A percentile compares a stretch with the other conserved stretches of the same genome.
These are phyloP conservation scores for Pollenia griseotomentosa DNA, from an alignment of 2,888 invertebrate genomes.

Conservation along the genomic window DNA sequence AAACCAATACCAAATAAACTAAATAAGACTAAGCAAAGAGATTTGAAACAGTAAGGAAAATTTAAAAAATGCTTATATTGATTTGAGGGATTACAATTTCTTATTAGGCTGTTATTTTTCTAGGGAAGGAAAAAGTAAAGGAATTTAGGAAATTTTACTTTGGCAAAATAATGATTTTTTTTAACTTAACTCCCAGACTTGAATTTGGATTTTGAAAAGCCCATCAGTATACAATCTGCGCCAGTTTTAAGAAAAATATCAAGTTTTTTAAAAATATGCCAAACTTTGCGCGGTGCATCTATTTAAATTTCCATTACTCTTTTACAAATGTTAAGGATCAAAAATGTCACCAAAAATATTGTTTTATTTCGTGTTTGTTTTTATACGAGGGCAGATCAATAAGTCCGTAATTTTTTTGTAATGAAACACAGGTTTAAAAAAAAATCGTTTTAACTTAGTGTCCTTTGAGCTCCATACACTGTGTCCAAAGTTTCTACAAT, in stretches of 20 bases:
- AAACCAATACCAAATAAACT: slow-evolving; percentile 19
- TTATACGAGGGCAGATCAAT: neutral
- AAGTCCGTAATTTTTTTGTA: too few relatives aligned
- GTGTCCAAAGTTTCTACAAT: too few relatives aligned
- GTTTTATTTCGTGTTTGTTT: slow-evolving; percentile 55
- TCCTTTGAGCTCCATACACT: too few relatives aligned
- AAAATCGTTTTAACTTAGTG: too few relatives aligned
- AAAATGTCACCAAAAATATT: slow-evolving; percentile 64
- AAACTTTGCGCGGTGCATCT: neutral
- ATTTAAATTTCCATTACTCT: slow-evolving; percentile 19
- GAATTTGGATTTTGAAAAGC: too few relatives aligned
- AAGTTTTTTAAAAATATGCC: neutral
- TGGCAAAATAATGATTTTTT: too few relatives aligned
- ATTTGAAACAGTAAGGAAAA: neutral
- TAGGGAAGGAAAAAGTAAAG: too few relatives aligned
- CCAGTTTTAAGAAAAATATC: too few relatives aligned
- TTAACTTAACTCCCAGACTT: too few relatives aligned
- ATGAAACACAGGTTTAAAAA: too few relatives aligned
- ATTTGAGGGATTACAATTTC: neutral
- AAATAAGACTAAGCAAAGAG: slow-evolving; percentile 6
- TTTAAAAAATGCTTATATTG: neutral
- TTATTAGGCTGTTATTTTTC: neutral
- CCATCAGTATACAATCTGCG: too few relatives aligned
- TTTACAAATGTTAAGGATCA: slow-evolving; percentile 60
- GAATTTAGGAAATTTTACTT: too few relatives aligned